These are phyloP conservation scores for Rhadinocentrus ornatus DNA, from an alignment of 2,797 vertebrate genomes.

Conservation along the genomic window DNA sequence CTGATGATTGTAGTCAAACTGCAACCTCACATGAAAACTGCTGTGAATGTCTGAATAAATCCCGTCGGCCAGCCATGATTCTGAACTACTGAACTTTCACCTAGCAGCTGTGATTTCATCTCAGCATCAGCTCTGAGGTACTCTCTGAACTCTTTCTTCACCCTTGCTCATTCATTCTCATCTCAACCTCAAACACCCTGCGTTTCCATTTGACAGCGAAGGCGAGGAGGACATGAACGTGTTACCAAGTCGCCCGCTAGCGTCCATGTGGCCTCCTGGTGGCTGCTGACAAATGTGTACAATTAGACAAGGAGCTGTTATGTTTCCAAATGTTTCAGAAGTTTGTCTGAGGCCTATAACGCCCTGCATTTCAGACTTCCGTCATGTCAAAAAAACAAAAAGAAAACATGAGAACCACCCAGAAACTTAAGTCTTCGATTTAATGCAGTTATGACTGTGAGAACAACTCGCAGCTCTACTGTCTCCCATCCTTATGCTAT, in stretches of 20 bases:
- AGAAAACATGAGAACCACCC: neutral
- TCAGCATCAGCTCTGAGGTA: neutral
- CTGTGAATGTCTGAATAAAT: neutral
- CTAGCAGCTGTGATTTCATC: neutral
- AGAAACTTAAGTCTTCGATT: conserved; percentile 11
- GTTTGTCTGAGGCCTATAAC: conserved; percentile 19
- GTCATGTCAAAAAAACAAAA: too few relatives aligned
- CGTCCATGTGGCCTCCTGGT: neutral
- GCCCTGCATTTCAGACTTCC: neutral
- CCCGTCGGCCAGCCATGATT: neutral
- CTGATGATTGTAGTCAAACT: neutral
- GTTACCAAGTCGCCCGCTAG: neutral
- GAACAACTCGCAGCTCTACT: conserved; percentile 8
- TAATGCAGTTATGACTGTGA: conserved; percentile 9
- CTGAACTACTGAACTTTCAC: conserved; percentile 4
- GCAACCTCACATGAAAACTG: neutral
- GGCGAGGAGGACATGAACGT: neutral
- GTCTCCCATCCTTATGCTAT: neutral
- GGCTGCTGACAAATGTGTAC: neutral
- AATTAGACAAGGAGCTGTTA: neutral
- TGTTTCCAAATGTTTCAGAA: neutral
- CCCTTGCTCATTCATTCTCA: neutral
- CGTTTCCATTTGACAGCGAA: neutral
- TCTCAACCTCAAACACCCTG: neutral
- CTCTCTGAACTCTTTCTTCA: neutral